phyloP scores from a whole-genome alignment of 2,797 vertebrate genomes.

The Hippopotamyrus pictus region DNA sequence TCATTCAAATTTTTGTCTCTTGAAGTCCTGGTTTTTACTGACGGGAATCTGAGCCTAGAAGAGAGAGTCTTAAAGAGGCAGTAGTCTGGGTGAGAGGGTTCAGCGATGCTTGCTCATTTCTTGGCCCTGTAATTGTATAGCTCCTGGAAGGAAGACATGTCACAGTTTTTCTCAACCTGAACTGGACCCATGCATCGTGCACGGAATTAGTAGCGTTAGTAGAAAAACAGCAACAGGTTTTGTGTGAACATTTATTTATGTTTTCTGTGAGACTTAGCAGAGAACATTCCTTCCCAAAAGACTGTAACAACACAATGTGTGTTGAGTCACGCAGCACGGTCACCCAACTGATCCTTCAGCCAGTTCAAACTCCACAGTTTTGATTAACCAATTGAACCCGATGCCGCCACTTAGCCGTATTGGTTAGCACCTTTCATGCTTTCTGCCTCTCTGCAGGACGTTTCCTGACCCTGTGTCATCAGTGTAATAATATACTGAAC shows the following conservation, averaged over 20 bases:
- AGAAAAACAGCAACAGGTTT: constrained; percentile 64
- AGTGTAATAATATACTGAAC: not conserved
- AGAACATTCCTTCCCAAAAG: not conserved
- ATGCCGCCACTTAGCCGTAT: not conserved
- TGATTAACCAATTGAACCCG: not conserved
- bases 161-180: not conserved
- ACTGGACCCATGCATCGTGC: not conserved
- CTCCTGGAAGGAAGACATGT: not conserved
- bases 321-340: not conserved
- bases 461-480: not conserved
- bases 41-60: not conserved
- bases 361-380: not conserved
- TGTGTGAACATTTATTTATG: constrained; percentile 66
- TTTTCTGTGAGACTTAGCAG: constrained; percentile 55
- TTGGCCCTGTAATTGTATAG: not conserved
- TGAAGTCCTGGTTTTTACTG: not conserved
- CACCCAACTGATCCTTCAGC: not conserved
- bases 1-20: not conserved
- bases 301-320: not conserved
- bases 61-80: not conserved
- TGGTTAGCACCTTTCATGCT: not conserved
- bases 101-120: not conserved
- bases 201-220: constrained; percentile 25
- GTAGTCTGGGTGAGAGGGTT: not conserved
- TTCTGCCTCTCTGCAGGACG: not conserved